Evolutionary conservation across 1,140 invertebrate species (phyloP).

Genomic region (Ips nitidus): DNA sequence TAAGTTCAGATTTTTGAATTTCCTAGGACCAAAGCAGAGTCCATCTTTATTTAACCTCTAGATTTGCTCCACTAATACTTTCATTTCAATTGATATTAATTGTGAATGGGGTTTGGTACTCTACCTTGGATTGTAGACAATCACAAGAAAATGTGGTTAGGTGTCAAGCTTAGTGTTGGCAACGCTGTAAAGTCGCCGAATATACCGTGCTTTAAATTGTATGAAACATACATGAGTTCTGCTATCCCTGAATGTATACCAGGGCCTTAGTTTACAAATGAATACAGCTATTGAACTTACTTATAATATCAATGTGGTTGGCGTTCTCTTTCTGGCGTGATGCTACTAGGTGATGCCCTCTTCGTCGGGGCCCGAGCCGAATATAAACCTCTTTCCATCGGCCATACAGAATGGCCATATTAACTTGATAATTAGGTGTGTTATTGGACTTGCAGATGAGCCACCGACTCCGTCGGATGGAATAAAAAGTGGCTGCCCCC

Average conservation of each 20-base stretch:
- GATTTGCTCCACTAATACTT: too few relatives aligned
- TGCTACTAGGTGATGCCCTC: constrained; percentile 38
- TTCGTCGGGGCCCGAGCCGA: constrained; percentile 46
- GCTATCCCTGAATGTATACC: constrained; percentile 52
- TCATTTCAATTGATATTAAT: too few relatives aligned
- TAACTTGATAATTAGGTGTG: constrained; percentile 88
- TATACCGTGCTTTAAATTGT: constrained; percentile 52
- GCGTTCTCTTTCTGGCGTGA: constrained; percentile 45
- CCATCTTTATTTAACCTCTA: too few relatives aligned
- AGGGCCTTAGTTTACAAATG: constrained; percentile 67
- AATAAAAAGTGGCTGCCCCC: constrained; percentile 54
- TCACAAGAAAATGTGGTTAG: too few relatives aligned
- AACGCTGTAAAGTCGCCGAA: constrained; percentile 40
- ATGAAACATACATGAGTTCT: constrained; percentile 54
- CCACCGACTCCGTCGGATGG: constrained; percentile 52
- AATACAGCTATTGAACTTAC: constrained; percentile 73
- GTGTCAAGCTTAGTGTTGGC: not conserved
- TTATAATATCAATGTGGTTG: constrained; percentile 71
- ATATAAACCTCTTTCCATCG: constrained; percentile 54
- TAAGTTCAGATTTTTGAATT: too few relatives aligned
- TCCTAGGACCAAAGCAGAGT: too few relatives aligned
- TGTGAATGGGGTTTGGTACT: too few relatives aligned
- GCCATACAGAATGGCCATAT: constrained; percentile 71
- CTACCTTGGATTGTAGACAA: too few relatives aligned
- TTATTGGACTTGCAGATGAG: constrained; percentile 89